These are phyloP conservation scores for Caenorhabditis tropicalis DNA, from an alignment of 1,140 invertebrate species.

Conservation along the genomic window DNA sequence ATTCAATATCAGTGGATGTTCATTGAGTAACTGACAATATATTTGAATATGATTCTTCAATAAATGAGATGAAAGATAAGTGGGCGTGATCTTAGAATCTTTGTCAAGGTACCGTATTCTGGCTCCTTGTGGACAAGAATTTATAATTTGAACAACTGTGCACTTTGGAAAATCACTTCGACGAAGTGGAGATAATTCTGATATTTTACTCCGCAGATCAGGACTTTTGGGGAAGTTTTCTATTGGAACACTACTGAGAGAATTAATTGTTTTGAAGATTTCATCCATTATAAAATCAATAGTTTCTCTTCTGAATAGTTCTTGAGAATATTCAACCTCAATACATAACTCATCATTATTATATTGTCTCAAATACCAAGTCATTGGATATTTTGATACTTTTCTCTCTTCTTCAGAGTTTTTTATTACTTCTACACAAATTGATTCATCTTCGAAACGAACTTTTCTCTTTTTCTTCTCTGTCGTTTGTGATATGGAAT, in stretches of 20 bases:
- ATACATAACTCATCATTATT: not conserved
- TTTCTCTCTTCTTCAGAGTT: not conserved
- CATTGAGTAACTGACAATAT: not conserved
- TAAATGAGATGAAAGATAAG: not conserved
- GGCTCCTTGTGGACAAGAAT: too few species aligned
- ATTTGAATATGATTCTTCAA: not conserved
- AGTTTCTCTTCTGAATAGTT: not conserved
- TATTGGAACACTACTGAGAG: not conserved
- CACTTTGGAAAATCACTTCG: not conserved
- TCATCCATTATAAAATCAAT: not conserved
- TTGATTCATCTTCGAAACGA: constrained; percentile 6
- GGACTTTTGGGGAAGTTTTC: too few species aligned
- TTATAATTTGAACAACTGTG: not conserved
- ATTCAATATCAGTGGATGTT: not conserved
- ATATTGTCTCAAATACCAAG: not conserved
- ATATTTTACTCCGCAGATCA: too few species aligned
- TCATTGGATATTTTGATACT: constrained; percentile 14
- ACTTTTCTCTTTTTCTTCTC: not conserved
- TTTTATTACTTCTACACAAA: not conserved
- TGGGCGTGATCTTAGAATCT: not conserved
- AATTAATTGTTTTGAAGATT: not conserved
- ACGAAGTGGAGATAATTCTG: not conserved
- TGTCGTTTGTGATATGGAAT: too few species aligned
- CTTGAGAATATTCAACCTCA: not conserved
- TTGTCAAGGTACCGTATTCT: not conserved